Conservation (phyloP, 2,797 vertebrate genomes). For the Mico argentatus region DNA sequence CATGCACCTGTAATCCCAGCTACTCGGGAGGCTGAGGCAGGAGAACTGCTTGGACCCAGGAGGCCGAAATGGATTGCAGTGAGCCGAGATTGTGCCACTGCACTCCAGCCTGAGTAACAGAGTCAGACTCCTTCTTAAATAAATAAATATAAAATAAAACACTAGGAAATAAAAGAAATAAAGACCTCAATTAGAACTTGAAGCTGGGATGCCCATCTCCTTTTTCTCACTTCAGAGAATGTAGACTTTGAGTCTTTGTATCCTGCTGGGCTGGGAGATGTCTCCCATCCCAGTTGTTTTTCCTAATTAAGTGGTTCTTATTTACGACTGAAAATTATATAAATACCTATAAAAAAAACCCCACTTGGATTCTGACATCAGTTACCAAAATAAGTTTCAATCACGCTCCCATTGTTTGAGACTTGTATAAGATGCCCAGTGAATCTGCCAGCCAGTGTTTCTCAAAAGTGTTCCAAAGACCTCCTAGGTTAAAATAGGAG, state of each 20-base stretch:
- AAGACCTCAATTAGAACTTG: neutral
- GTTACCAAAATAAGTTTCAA: neutral
- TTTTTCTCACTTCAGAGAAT: neutral
- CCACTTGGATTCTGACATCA: neutral
- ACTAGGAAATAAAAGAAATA: neutral
- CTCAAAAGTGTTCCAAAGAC: neutral
- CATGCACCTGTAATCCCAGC: neutral
- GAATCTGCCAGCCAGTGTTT: neutral
- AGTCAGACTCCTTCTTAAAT: neutral
- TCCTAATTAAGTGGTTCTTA: neutral
- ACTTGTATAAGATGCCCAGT: neutral
- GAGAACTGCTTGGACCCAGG: neutral
- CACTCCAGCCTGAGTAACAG: neutral
- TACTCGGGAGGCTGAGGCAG: neutral
- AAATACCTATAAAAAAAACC: neutral
- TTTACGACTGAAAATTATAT: neutral
- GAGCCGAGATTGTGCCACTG: neutral
- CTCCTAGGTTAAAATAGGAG: neutral
- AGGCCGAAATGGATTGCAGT: neutral
- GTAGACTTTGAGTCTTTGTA: neutral
- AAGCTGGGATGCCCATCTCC: neutral
- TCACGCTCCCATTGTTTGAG: fast-evolving
- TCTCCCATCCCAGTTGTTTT: neutral
- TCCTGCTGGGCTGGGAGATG: neutral
- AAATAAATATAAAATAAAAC: neutral